Conservation (phyloP, 2,797 vertebrate species). For the Onychomys torridus region DNA sequence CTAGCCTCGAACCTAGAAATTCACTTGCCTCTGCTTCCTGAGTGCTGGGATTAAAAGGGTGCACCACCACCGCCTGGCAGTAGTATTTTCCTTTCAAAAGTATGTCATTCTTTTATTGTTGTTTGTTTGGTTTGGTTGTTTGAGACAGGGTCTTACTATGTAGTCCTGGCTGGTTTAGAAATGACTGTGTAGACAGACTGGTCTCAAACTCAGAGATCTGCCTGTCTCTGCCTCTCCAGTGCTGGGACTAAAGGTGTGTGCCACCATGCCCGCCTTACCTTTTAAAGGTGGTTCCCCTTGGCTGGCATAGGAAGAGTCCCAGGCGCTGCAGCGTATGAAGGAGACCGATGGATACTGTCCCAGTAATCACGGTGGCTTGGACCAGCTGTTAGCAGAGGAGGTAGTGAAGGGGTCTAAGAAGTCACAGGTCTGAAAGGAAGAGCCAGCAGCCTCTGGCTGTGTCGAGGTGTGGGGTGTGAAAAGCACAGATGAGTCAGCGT, state of each 20-base stretch:
- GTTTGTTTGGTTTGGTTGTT: not conserved
- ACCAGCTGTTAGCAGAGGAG: not conserved
- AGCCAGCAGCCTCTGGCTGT: not conserved
- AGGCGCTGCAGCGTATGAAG: not conserved
- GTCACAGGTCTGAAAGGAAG: not conserved
- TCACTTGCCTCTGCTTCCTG: not conserved
- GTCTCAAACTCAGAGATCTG: too few relatives aligned
- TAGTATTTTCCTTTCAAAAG: not conserved
- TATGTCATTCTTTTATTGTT: not conserved
- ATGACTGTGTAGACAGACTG: not conserved
- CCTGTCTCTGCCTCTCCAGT: not conserved
- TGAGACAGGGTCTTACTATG: not conserved
- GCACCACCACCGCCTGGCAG: not conserved
- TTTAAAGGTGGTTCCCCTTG: not conserved
- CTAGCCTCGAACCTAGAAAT: not conserved
- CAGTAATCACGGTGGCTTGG: not conserved
- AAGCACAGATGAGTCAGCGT: not conserved
- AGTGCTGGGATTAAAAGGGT: not conserved
- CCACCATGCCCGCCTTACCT: not conserved
- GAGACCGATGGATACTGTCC: not conserved
- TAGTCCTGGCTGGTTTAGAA: not conserved
- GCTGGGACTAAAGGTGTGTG: not conserved
- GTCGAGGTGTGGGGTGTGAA: not conserved
- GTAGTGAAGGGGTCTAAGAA: not conserved
- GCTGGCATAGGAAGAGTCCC: not conserved